Conservation (phyloP, 2,797 vertebrate species). For the Sebastiscus albofasciatus region DNA sequence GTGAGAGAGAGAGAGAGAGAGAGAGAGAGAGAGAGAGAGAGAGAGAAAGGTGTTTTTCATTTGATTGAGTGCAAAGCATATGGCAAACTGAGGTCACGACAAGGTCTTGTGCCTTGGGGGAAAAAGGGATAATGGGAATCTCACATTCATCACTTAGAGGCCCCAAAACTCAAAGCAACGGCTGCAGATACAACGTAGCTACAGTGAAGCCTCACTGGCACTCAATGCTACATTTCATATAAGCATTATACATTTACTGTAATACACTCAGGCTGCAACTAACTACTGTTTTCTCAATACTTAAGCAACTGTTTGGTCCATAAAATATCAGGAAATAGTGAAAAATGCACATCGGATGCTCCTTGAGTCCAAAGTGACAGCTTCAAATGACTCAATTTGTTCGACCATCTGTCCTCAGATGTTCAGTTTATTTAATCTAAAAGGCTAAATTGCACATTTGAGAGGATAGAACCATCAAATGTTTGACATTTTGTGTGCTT, state of each 20-base stretch:
- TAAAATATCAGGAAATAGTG: neutral
- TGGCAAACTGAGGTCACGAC: neutral
- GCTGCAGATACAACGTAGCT: too few species aligned
- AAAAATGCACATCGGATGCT: neutral
- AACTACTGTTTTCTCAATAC: neutral
- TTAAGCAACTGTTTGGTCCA: neutral
- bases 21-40: neutral
- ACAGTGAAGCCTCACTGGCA: neutral
- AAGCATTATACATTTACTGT: neutral
- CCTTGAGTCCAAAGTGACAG: neutral
- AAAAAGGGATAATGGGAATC: neutral
- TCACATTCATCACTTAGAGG: slow-evolving; percentile 5
- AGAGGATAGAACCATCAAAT: too few species aligned
- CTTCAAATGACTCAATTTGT: neutral
- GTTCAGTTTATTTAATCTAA: too few species aligned
- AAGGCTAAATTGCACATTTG: too few species aligned
- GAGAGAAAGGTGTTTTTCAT: neutral
- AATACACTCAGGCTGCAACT: neutral
- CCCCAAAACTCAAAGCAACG: neutral
- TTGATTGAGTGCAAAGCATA: slow-evolving; percentile 8
- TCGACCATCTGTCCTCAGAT: neutral
- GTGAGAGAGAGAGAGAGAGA: too few species aligned
- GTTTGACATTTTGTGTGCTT: too few species aligned
- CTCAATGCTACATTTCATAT: neutral
- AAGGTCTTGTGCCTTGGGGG: neutral